Conservation (phyloP, 2,113 vertebrate genomes). For the Nibea coibor region DNA sequence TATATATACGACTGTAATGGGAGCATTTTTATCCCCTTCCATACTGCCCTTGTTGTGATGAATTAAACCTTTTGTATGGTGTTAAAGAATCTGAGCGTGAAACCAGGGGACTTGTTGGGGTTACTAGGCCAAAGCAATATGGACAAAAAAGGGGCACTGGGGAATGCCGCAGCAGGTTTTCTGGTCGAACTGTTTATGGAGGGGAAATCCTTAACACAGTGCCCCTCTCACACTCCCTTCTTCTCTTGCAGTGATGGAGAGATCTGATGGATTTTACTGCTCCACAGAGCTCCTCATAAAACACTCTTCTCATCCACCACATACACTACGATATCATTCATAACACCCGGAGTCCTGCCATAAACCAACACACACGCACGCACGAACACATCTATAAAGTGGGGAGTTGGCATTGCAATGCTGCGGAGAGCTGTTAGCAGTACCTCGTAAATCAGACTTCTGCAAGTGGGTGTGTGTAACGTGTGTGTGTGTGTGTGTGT, state of each 20-base stretch:
- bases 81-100: conserved; percentile 19
- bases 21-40: conserved; percentile 5
- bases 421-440: conserved; percentile 74
- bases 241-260: conserved; percentile 58
- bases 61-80: conserved; percentile 29
- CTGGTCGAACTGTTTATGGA: conserved; percentile 48
- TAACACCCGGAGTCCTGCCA: conserved; percentile 79
- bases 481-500: conserved; percentile 36
- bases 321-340: conserved; percentile 76
- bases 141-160: conserved; percentile 42
- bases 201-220: conserved; percentile 61
- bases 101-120: conserved; percentile 26
- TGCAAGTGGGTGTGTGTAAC: conserved; percentile 61
- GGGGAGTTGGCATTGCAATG: conserved; percentile 71
- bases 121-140: conserved; percentile 62
- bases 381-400: conserved; percentile 62
- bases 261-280: conserved; percentile 77
- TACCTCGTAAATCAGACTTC: conserved; percentile 76
- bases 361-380: conserved; percentile 47
- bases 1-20: conserved; percentile 4
- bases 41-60: conserved; percentile 19
- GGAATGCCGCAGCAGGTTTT: conserved; percentile 50
- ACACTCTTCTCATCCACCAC: conserved; percentile 69
- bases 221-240: background rate
- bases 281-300: conserved; percentile 73